Percentiles rank a stretch among this genome's conserved stretches.
phyloP scores from a whole-genome alignment of 2,888 invertebrate genomes.

The Heliconius cydno region DNA sequence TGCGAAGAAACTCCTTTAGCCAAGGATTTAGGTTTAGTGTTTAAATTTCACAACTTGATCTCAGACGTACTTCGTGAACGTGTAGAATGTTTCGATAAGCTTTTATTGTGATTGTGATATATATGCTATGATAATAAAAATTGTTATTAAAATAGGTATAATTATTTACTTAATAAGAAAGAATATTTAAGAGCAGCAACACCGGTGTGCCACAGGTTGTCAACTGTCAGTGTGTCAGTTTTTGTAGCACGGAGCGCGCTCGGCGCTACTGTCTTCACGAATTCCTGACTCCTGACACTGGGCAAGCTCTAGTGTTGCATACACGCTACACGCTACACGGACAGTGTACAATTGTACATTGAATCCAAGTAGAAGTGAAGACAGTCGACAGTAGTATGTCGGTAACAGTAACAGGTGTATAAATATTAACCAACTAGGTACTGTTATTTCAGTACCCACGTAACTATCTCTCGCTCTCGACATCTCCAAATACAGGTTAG shows the following conservation, averaged over 20 bases:
- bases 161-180: not conserved
- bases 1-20: constrained; percentile 78
- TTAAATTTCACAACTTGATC: constrained; percentile 65
- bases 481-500: constrained; percentile 29
- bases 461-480: constrained; percentile 28
- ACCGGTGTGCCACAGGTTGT: not conserved
- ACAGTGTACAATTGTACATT: not conserved
- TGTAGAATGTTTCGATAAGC: constrained; percentile 41
- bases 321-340: too few species aligned
- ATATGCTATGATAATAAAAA: not conserved
- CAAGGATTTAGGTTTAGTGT: constrained; percentile 66
- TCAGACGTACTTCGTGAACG: constrained; percentile 59
- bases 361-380: not conserved
- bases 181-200: not conserved
- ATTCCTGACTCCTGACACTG: not conserved
- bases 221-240: not conserved
- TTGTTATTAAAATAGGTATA: not conserved
- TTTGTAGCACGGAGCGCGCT: not conserved
- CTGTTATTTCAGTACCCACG: constrained; percentile 38
- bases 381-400: constrained; percentile 28
- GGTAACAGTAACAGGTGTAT: constrained; percentile 36
- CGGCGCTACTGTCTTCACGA: not conserved
- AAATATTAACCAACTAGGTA: constrained; percentile 34
- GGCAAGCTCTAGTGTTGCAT: not conserved
- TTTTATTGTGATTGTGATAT: not conserved